Conservation (phyloP, 2,797 vertebrate species). For the Chloroceryle amazona region DNA sequence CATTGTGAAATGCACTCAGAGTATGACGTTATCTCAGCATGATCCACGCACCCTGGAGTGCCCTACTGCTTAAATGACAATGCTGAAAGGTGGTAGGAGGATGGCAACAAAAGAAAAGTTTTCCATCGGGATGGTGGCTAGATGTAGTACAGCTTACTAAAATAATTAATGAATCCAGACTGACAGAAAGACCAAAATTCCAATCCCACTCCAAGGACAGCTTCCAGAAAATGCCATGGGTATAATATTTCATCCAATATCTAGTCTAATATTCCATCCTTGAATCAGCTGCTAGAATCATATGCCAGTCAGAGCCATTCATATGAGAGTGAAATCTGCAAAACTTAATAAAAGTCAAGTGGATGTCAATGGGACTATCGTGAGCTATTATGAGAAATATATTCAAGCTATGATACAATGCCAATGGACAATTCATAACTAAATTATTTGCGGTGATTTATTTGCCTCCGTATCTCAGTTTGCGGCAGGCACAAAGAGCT, state of each 20-base stretch:
- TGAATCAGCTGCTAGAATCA: conserved; percentile 5
- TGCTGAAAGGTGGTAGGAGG: background rate
- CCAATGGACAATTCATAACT: conserved; percentile 51
- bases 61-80: conserved; percentile 25
- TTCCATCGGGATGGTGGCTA: background rate
- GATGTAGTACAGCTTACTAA: background rate
- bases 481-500: background rate
- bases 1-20: conserved; percentile 53
- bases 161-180: conserved; percentile 3
- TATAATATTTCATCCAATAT: background rate
- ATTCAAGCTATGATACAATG: conserved; percentile 66
- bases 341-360: conserved; percentile 76
- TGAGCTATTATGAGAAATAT: conserved; percentile 68
- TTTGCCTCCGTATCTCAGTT: background rate
- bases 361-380: conserved; percentile 68
- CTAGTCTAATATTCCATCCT: background rate
- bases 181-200: background rate
- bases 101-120: conserved; percentile 41
- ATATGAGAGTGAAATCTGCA: conserved; percentile 14
- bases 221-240: background rate
- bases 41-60: background rate
- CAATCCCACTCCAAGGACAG: background rate
- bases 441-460: conserved; percentile 57
- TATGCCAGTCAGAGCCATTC: background rate
- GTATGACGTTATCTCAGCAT: conserved; percentile 37